Evolutionary conservation across 2,888 invertebrate species (phyloP), one percentile per base, ranked within the genome.

Genomic region (Pecten maximus): DNA sequence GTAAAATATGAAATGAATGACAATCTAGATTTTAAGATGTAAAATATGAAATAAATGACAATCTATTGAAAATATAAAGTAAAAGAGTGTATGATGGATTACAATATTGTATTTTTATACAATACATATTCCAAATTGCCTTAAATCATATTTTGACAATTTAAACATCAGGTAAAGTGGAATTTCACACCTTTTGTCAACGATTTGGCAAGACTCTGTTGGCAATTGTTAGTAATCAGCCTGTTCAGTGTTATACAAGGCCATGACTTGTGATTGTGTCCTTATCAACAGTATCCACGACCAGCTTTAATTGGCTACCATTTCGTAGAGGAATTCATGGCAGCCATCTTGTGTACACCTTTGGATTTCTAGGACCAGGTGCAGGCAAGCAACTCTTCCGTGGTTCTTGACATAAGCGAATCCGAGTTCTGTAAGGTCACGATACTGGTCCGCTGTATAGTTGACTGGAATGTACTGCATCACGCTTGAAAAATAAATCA

Each of bases 171-270:
- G 35, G 74, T 74, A 28, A 6, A 74, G 28, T 16, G 6, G 28
- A 35, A 74, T 35, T 35, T 74, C 3, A 74, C 28, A 74, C 23
- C 0, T 35, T 35, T 74, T 74, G 74, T 74, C 28, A 74, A 35
- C 74, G 35, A 35, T 74, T 74, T 74, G 74, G 74, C 74, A 74
- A 74, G 74, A 23, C 19, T 35, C 74, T 74, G 74, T 74, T 74
- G 74, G 74, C 74, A 74, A 10, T 8, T 74, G 74, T 74, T 74
- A 23, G 3, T 23, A 54, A 16, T 54, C 50, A 54, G 50, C 23
- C 12, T 12, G 16, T 54, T 4, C 15, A 54, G 44, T 19, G 3
- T 23, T 54, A 2, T 54, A 44, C 6, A 60, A 28, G 15, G 60
- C 60, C 60, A 60, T n/a, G 60, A 60, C 60, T 2, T 60, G n/a